Percentiles rank a stretch among this genome's conserved stretches.
phyloP scores from a whole-genome alignment of 2,113 vertebrate genomes.

The western clawed frog (Xenopus tropicalis) region UCB_Xtro_10.0 CM004444.2:128056001-128056500 shows the following conservation, averaged over 20 bases:
- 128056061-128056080: conserved; percentile 49
- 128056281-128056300: no score
- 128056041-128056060: conserved; percentile 43
- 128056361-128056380: no score
- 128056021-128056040: conserved; percentile 4
- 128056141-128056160: conserved; percentile 21
- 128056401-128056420: no score
- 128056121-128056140: conserved; percentile 41
- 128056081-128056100: conserved; percentile 46
- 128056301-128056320: no score
- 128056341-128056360: no score
- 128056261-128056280: no score
- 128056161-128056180: conserved; percentile 31
- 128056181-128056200: conserved; percentile 38
- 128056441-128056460: conserved; percentile 22
- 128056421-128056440: background rate
- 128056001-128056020: background rate
- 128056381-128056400: no score
- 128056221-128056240: background rate
- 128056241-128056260: no score
- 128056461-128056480: conserved; percentile 32
- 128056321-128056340: no score
- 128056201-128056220: conserved; percentile 40
- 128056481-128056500: conserved; percentile 35
- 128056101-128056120: conserved; percentile 41